Base-by-base conservation (phyloP, 2,888 invertebrate genomes). In the Brachyptera putata region DNA sequence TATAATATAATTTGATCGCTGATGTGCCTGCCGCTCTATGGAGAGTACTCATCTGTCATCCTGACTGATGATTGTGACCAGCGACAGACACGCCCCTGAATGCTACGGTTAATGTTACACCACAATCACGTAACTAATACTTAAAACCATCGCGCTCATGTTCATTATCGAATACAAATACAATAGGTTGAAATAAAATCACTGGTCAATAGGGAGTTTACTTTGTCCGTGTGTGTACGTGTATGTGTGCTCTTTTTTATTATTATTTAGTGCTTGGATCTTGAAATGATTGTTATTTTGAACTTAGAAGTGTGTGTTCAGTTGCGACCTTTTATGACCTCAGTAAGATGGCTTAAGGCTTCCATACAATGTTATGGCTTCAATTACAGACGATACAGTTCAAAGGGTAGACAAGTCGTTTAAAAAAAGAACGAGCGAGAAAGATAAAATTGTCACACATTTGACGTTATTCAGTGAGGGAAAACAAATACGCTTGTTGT, bases 311-410 rank as follows among this genome's bases (percentile, higher is more conserved):
- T 9, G 16, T 39, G 9, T 39, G 39, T 18, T 22, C 5, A 46
- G n/a, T 16, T 2, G 46, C 46, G 46, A 46, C 46, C 46, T 46
- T 46, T 24, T 24, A 24, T 24, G 22, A 5, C 46, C n/a, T 21
- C 46, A 24, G 24, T 24, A 21, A 22, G 46, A 24, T 13, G 46
- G 46, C 24, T 22, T 46, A 46, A 21, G 46, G 46, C 46, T 46
- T 46, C 46, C 16, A 22, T 46, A 24, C 46, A 7, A 21, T 24
- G 46, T 14, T 46, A 46, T 21, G 46, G 46, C 46, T 46, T 46
- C 46, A 46, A 46, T 46, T 46, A 46, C 46, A 21, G 24, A 11
- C 46, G 46, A 46, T 46, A 46, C 46, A 22, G 46, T 46, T 46
- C 46, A 24, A 46, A 46, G 46, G 46, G 46, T 24, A 46, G 24